Evolutionary conservation across 2,797 vertebrate genomes (phyloP), one percentile per base, ranked within the genome.

Genomic region (Oophaga sylvatica): DNA sequence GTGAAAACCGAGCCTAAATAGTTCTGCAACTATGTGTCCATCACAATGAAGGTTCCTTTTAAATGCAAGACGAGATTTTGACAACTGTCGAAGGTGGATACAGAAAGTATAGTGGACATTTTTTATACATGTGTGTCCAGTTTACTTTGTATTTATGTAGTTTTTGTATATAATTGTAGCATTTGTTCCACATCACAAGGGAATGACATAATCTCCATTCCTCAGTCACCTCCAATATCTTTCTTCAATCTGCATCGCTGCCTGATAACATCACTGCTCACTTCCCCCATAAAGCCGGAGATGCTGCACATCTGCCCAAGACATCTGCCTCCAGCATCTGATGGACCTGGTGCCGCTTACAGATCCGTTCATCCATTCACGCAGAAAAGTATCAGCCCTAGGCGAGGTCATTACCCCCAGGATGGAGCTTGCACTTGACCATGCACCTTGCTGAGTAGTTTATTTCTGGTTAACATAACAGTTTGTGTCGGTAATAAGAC

Each of bases 271-370:
- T 89, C 75, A 53, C 65, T 83, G 84, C 79, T 82, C 79, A 79
- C 35, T 78, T 83, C 63, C 20, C 16, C 65, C 41, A 35, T 79
- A 78, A 53, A 62, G 80, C 73, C 29, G 22, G 22, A 53, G 63
- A 86, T 60, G 22, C 70, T 70, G n/a, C 80, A 83, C 84, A 86
- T 89, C 84, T 86, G 84, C 60, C 57, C 45, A 9, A 78, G 81
- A 86, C 88, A 89, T 86, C 88, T 89, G 88, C 67, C 86, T 75
- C 8, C 63, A 83, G 22, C 84, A 89, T 87, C 88, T 86, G 88
- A 89, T 77, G 77, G 81, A 83, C 80, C 80, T 80, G 80, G 35
- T 89, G 75, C 76, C 6, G 65, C 65, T 89, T 83, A 83, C 75
- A 65, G 73, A 87, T 48, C 56, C 80, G 17, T 87, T 87, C 80